Evolutionary conservation across 2,113 vertebrate species (phyloP), one percentile per base, ranked within the genome.

Genomic region (Ceyx melanurus): DNA sequence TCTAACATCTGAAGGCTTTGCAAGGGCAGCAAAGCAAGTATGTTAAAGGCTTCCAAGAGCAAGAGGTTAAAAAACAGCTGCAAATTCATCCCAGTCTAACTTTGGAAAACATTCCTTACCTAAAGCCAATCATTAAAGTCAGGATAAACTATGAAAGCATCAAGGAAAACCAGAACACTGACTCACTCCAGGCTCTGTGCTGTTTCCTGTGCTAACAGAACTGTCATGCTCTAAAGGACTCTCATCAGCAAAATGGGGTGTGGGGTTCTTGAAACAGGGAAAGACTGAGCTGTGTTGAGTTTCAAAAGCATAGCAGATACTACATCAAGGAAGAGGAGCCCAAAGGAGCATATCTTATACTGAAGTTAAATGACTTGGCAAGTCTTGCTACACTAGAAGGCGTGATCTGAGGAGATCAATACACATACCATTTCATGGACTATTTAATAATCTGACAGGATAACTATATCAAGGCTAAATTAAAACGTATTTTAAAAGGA

Each of bases 401-500:
- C 40, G 31, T 28, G 35, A 3, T 76, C 86, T 83, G 54, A 71
- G 37, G 10, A 72, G 50, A 73, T 68, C 65, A 48, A 89, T 76
- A 58, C 31, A 46, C 29, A 50, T 25, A 10, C n/a, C 57, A 67
- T 48, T 92, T 83, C 92, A 82, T 29, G 64, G 82, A 8, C 71
- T 94, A 50, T 90, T 88, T 84, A 71, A 83, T 71, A 74, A 74
- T 53, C 56, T 68, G 56, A 72, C 12, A 4, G 33, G 26, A 75
- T 76, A 74, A 90, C 22, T 82, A 43, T 25, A 68, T 83, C 60
- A 61, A 61, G 31, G 31, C 13, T 68, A 83, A 83, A 77, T 74
- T 56, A 71, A 92, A 95, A 80, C 8, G 23, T 40, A 51, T 90
- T 88, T 88, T 76, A 28, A 72, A 86, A 86, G 43, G 43, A 90